A percentile compares a stretch with the other conserved stretches of the same genome.
phyloP scores from a whole-genome alignment of 2,888 invertebrate species.

The Drosophila putrida region DNA sequence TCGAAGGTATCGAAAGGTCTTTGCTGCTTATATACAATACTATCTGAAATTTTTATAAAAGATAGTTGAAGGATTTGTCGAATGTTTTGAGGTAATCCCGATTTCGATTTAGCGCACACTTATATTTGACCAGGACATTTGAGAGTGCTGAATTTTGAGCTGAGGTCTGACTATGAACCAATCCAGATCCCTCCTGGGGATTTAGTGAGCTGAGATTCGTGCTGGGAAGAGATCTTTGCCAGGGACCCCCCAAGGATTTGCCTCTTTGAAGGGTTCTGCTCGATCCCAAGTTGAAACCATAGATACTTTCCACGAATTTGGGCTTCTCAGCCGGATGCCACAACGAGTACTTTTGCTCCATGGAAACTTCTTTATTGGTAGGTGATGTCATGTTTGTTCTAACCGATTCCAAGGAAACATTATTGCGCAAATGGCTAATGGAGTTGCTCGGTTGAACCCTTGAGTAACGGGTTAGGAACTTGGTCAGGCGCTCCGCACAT shows the following conservation, averaged over 20 bases:
- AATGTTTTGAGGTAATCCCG: constrained; percentile 1
- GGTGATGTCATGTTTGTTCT: too few relatives aligned
- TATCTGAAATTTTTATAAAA: not conserved
- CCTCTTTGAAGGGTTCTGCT: not conserved
- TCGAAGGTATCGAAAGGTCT: constrained; percentile 11
- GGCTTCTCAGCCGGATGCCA: constrained; percentile 28
- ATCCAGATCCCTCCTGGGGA: not conserved
- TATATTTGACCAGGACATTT: constrained; percentile 19
- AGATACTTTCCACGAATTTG: constrained; percentile 8
- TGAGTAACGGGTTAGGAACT: constrained; percentile 59
- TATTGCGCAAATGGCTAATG: constrained; percentile 19
- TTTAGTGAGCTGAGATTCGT: not conserved
- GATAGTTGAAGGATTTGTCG: not conserved
- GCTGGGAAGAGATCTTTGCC: not conserved
- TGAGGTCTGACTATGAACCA: not conserved
- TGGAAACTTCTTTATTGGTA: not conserved
- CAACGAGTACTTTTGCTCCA: constrained; percentile 31
- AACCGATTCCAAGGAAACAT: constrained; percentile 3
- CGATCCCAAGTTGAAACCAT: not conserved
- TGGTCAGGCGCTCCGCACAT: constrained; percentile 69
- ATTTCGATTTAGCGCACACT: constrained; percentile 9
- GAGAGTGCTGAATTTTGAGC: constrained; percentile 4
- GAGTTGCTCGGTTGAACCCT: constrained; percentile 30
- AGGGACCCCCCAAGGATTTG: not conserved
- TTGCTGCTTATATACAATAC: constrained; percentile 1